Evolutionary conservation across 2,113 vertebrate species (phyloP), one percentile per base, ranked within the genome.

Genomic region (Boulengerochromis microlepis): DNA sequence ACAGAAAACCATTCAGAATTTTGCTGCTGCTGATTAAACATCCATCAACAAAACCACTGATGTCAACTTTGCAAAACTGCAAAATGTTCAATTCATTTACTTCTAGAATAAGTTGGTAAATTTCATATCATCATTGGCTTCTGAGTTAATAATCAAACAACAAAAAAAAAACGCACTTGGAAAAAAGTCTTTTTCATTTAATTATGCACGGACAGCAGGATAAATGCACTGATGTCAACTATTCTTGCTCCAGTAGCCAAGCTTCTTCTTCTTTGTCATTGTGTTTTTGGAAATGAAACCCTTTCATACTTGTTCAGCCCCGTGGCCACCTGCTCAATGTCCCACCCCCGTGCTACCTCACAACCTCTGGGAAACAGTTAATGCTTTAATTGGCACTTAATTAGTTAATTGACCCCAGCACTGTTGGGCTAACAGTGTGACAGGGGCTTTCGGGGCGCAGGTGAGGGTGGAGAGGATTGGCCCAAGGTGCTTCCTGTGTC

Each of bases 371-470:
- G 93, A 92, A 90, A 84, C 84, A 80, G 86, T 88, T 90, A 85
- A 94, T 91, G 57, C 87, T 93, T 89, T 95, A 95, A 96, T 95
- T 95, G 95, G 81, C 86, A 95, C 93, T 96, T 95, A 95, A 95
- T 96, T 95, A 91, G 91, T 95, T 95, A 94, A 96, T 92, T 92
- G 93, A 96, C 94, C 91, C 92, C 87, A 71, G 93, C 7, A 38
- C 87, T 84, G 83, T 82, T 57, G 29, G 42, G 66, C 52, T 50
- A 80, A 40, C 52, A 22, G 86, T 45, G 82, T 3, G 50, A 82
- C 13, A 2, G 86, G 82, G 71, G 33, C 69, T 40, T 80, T n/a
- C 52, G 71, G 89, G 89, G 52, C 5, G 24, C 92, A 94, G 93
- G 91, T 94, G 89, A 94, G 87, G 47, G 87, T 92, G 89, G 89